Evolutionary conservation across 2,888 invertebrate species (phyloP).

Genomic region (Apotomis capreana): DNA sequence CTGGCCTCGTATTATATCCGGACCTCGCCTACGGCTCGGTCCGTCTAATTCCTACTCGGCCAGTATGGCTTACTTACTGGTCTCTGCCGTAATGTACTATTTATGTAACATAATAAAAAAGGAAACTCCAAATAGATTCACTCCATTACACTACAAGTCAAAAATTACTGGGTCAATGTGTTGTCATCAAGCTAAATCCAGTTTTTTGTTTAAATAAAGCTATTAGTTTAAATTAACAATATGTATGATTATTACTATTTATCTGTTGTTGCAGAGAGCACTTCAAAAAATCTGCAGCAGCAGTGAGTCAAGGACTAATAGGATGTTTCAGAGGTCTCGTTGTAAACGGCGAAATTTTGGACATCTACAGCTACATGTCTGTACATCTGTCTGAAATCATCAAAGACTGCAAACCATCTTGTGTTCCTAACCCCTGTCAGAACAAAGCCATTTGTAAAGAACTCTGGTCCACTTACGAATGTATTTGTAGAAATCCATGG

Average conservation of each 20-base stretch:
- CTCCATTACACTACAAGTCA: too few relatives aligned
- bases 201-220: too few relatives aligned
- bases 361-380: slow-evolving; percentile 96
- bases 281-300: slow-evolving; percentile 90
- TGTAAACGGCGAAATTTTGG: slow-evolving; percentile 94
- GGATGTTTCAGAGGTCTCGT: slow-evolving; percentile 97
- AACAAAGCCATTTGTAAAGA: slow-evolving; percentile 96
- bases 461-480: slow-evolving; percentile 95
- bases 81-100: too few relatives aligned
- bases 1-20: too few relatives aligned
- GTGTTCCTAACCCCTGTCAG: slow-evolving; percentile 96
- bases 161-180: too few relatives aligned
- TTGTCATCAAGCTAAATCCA: too few relatives aligned
- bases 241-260: background rate
- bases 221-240: too few relatives aligned
- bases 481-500: slow-evolving; percentile 96
- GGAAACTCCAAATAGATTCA: too few relatives aligned
- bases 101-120: too few relatives aligned
- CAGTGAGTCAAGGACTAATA: slow-evolving; percentile 94
- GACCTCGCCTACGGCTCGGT: too few relatives aligned
- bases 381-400: slow-evolving; percentile 96
- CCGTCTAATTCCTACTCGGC: too few relatives aligned
- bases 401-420: slow-evolving; percentile 96
- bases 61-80: too few relatives aligned
- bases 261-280: slow-evolving; percentile 85